Percentiles rank a stretch among this genome's conserved stretches.
Conservation (phyloP, 2,797 vertebrate genomes). For the Pipistrellus pygmaeus region DNA sequence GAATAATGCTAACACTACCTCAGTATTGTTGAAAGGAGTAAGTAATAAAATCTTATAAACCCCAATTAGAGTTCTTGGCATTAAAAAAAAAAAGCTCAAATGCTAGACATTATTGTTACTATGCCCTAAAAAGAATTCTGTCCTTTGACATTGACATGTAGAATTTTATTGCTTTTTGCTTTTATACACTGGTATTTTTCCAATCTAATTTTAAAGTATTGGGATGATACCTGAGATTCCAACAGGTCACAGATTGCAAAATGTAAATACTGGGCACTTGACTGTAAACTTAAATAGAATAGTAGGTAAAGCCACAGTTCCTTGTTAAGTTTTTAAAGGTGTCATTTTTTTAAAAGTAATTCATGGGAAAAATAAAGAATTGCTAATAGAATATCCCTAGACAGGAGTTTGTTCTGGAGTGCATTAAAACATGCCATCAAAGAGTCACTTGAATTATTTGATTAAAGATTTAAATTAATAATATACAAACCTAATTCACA, state of each 20-base stretch:
- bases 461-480: slow-evolving; percentile 36
- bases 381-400: slow-evolving; percentile 9
- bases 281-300: not conserved
- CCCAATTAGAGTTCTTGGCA: not conserved
- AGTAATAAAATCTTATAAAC: not conserved
- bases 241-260: slow-evolving; percentile 14
- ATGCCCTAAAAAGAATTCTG: not conserved
- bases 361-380: slow-evolving; percentile 31
- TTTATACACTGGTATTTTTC: slow-evolving; percentile 50
- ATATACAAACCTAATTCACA: not conserved
- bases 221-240: slow-evolving; percentile 19
- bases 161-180: slow-evolving; percentile 45
- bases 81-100: not conserved
- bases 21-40: slow-evolving; percentile 49
- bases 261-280: not conserved
- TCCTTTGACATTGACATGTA: not conserved
- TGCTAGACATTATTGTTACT: slow-evolving; percentile 25
- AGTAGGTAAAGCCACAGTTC: slow-evolving; percentile 24
- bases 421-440: slow-evolving; percentile 16
- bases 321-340: not conserved
- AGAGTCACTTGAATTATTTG: slow-evolving; percentile 42
- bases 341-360: not conserved
- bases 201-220: not conserved
- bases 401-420: slow-evolving; percentile 35
- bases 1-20: not conserved